Conservation (phyloP, 2,888 invertebrate species). For the Conomelus anceps region DNA sequence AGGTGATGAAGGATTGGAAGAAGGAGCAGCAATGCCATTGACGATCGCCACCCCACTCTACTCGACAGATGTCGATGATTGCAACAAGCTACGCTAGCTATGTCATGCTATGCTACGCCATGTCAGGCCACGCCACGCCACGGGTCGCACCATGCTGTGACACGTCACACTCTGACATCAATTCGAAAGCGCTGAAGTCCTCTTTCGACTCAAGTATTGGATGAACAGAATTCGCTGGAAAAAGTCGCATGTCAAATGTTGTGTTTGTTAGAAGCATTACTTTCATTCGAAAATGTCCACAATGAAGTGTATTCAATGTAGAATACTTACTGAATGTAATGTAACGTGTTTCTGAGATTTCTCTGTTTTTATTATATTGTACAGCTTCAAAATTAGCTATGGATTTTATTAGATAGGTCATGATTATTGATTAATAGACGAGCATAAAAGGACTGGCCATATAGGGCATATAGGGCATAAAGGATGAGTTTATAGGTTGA, state of each 20-base stretch:
- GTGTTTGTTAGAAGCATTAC: background rate
- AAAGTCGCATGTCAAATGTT: background rate
- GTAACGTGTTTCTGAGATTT: too few species aligned
- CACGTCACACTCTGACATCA: background rate
- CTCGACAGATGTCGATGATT: background rate
- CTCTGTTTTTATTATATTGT: too few species aligned
- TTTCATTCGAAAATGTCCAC: background rate
- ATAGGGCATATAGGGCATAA: too few species aligned
- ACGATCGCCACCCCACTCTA: background rate
- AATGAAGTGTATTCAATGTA: background rate
- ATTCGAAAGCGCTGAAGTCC: background rate
- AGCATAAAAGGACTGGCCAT: too few species aligned
- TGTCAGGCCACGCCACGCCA: too few species aligned
- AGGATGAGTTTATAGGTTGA: too few species aligned
- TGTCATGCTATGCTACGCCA: too few species aligned
- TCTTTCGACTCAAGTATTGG: background rate
- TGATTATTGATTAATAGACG: too few species aligned
- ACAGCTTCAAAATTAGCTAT: too few species aligned
- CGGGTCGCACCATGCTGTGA: background rate
- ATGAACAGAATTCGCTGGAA: too few species aligned
- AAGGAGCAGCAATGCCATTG: background rate
- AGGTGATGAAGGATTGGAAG: too few species aligned
- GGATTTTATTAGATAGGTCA: too few species aligned
- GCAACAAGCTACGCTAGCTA: background rate
- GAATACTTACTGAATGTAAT: background rate